phyloP scores from a whole-genome alignment of 2,113 vertebrate species.

The Cinclus mexicanus region DNA sequence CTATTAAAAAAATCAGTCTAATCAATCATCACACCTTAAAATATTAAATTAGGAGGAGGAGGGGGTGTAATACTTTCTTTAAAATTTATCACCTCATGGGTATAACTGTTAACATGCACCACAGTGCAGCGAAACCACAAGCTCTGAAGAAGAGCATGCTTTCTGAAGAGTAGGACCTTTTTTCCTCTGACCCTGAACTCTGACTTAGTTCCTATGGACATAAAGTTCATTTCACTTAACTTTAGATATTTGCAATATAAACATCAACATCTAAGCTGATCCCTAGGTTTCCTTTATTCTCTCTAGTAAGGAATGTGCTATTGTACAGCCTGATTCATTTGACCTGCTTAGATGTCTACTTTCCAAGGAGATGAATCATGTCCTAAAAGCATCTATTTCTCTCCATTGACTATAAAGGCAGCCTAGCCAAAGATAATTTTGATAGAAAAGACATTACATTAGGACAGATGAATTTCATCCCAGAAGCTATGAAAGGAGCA shows the following conservation, averaged over 20 bases:
- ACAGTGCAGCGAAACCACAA: not conserved
- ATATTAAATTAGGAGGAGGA: not conserved
- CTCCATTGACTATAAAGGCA: slow-evolving; percentile 3
- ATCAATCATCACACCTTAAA: not conserved
- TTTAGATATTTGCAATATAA: not conserved
- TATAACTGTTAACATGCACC: not conserved
- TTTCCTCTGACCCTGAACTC: not conserved
- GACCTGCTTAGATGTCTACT: slow-evolving; percentile 52
- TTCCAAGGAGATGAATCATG: slow-evolving; percentile 9
- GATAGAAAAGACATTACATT: not conserved
- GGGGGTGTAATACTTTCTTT: not conserved
- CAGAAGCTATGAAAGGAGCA: not conserved
- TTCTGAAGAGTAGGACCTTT: not conserved
- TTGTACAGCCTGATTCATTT: slow-evolving; percentile 44
- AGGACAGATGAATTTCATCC: not conserved
- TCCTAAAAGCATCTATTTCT: slow-evolving; percentile 16
- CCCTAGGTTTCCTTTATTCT: not conserved
- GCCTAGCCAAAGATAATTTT: slow-evolving; percentile 10
- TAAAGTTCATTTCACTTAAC: not conserved
- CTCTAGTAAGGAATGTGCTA: not conserved
- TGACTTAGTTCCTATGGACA: not conserved
- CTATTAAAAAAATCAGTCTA: not conserved
- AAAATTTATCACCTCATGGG: not conserved
- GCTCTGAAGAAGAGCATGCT: not conserved
- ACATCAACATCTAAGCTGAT: not conserved